Evolutionary conservation across 1,140 invertebrate species (phyloP), one percentile per base, ranked within the genome.

Genomic region (Philaenus spumarius): DNA sequence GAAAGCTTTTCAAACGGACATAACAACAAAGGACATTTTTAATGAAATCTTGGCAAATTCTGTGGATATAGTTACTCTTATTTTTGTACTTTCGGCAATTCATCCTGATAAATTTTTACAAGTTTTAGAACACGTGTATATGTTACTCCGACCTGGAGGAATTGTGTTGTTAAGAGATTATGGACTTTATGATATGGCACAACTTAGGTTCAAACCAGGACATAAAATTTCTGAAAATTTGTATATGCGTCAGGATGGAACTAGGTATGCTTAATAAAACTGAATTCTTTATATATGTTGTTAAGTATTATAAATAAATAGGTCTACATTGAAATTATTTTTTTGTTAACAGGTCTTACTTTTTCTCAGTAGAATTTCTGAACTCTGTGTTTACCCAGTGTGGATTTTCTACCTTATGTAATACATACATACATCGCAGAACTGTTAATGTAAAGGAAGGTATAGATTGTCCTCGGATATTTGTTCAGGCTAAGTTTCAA

Each of bases 181-280:
- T 75, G 97, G 95, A 0, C 73, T 95, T n/a, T 94, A 97, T 70
- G 97, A 99, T 73, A 91, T 98, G 85, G 92, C 97, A 2, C 96
- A 98, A 72, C 67, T 99, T 2, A 76, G 96, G 48, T 98, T 98
- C 72, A 87, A 92, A 62, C 82, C 90, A 2, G 94, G 94, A 0
- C 86, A 91, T 69, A 97, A 98, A 74, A 90, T 98, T 58, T 71
- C 81, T 6, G 93, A 98, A 20, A 97, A 98, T 73, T 90, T 97
- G 64, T 99, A 99, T 71, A 89, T 93, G 71, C 75, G 97, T 20
- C 95, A 97, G 71, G 97, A 99, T 83, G 96, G 96, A 2, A 99
- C 97, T 1, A 84, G 89, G 89, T 90, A 73, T 46, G n/a, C 45
- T 48, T 23, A 60, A 37, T 47, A 23, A 48, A 55, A 42, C 5